phyloP scores from a whole-genome alignment of 2,113 vertebrate species.

The Poecile atricapillus region DNA sequence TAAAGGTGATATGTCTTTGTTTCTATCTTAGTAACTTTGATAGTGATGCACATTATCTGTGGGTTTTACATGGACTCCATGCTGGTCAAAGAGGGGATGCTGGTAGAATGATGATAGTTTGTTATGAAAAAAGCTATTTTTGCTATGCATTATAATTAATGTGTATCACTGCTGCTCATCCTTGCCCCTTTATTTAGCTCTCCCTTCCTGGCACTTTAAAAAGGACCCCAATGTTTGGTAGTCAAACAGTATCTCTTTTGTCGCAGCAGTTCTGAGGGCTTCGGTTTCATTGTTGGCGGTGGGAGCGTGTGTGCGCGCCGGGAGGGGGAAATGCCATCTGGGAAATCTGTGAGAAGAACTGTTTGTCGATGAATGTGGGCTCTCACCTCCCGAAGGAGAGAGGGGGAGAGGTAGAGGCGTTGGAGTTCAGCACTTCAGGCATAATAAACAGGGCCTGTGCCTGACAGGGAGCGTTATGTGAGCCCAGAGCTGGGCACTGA shows the following conservation, averaged over 20 bases:
- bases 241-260: conserved; percentile 28
- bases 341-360: conserved; percentile 15
- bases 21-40: background rate
- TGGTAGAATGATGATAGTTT: background rate
- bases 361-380: conserved; percentile 38
- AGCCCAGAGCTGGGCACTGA: background rate
- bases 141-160: background rate
- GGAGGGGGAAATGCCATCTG: conserved; percentile 22
- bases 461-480: background rate
- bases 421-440: conserved; percentile 21
- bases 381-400: background rate
- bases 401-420: background rate
- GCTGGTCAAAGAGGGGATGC: background rate
- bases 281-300: background rate
- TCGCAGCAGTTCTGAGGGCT: background rate
- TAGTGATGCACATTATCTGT: background rate
- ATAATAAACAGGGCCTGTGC: background rate
- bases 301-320: background rate
- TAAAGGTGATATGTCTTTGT: background rate
- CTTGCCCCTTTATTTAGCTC: background rate
- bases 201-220: background rate
- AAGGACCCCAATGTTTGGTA: conserved; percentile 7
- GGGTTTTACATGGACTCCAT: background rate
- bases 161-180: background rate
- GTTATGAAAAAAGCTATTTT: background rate